Conservation (phyloP, 2,888 invertebrate species). For the Coleophora flavipennella region DNA sequence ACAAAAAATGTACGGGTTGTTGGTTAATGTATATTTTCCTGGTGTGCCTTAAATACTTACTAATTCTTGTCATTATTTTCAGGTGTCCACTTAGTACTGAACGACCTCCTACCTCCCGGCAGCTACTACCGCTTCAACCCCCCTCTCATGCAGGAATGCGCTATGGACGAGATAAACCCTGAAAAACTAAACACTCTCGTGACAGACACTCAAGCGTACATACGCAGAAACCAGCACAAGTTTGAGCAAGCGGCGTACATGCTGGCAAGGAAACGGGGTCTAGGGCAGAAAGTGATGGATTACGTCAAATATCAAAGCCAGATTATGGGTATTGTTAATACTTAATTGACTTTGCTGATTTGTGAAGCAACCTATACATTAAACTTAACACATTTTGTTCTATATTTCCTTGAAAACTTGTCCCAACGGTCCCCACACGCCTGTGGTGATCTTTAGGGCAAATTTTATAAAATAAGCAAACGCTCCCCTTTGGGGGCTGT, state of each 20-base stretch:
- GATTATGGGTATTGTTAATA: conserved; percentile 2
- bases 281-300: conserved; percentile 34
- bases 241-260: conserved; percentile 74
- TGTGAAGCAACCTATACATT: conserved; percentile 17
- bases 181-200: conserved; percentile 80
- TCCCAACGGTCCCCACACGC: too few species aligned
- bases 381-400: too few species aligned
- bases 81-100: conserved; percentile 85
- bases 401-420: too few species aligned
- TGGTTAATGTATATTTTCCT: too few species aligned
- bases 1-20: too few species aligned
- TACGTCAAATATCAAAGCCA: conserved; percentile 19
- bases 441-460: too few species aligned
- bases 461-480: too few species aligned
- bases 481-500: too few species aligned
- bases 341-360: conserved; percentile 28
- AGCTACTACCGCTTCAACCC: conserved; percentile 92
- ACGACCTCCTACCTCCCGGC: conserved; percentile 80
- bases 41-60: too few species aligned
- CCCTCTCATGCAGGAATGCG: conserved; percentile 83
- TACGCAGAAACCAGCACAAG: conserved; percentile 85
- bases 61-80: conserved; percentile 13
- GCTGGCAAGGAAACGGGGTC: conserved; percentile 30
- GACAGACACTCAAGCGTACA: conserved; percentile 84
- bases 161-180: conserved; percentile 85